Base-by-base conservation (phyloP, 2,888 invertebrate genomes). In the Heteromyza rotundicornis region DNA sequence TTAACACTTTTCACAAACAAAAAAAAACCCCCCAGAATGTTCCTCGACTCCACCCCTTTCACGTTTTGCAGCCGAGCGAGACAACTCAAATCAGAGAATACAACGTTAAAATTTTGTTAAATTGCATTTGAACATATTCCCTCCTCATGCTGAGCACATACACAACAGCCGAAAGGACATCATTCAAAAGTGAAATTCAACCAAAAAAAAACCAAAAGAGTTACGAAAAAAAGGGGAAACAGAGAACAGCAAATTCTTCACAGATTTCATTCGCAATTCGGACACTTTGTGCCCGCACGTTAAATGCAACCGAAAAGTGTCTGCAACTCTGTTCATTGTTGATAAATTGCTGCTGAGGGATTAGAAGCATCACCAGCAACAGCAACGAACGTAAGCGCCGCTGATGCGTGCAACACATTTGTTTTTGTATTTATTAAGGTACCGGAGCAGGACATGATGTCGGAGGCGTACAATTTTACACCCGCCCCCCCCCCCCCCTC, bases 291-390 rank as follows among this genome's bases (percentile, higher is more conserved):
- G 10, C 5, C 14, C 32, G 20, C 14, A 16, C 24, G 22, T 50
- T 24, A 53, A 62, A 50, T 62, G 62, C 58, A 57, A 58, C 22
- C 36, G 27, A 54, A 54, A 55, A 63, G 49, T 77, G 75, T 72
- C 77, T 75, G 79, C 78, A 78, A 79, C 78, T n/a, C n/a, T 75
- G 78, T 78, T 73, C 72, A 76, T 73, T 73, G 77, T 76, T 78
- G 79, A 76, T 79, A 76, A 79, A 79, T 79, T 76, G 75, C 71
- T 76, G 74, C 70, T 68, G 69, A 70, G 79, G 78, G 75, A 77
- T 77, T 77, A 77, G 54, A 17, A 51, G 22, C 22, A 52, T 54
- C 64, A 52, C 36, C 32, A 59, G 62, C 52, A 49, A 40, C 14
- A 36, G 19, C 57, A 44, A 52, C 5, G 16, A 51, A 40, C 40